phyloP scores from a whole-genome alignment of 2,888 invertebrate species.

The Caradrina clavipalpis region DNA sequence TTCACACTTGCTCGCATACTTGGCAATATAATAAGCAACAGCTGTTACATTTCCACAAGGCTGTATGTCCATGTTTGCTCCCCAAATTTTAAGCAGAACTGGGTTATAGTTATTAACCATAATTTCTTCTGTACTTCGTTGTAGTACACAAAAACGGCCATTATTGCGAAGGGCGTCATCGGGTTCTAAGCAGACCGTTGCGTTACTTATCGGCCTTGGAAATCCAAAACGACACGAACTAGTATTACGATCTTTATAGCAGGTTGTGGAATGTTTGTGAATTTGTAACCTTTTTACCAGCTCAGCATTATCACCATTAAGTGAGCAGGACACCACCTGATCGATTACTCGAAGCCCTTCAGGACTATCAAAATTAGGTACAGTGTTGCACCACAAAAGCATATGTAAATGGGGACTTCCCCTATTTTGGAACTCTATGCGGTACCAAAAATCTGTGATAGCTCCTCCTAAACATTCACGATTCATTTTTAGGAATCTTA shows the following conservation, averaged over 20 bases:
- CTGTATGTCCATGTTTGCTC: slow-evolving; percentile 73
- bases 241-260: slow-evolving; percentile 53
- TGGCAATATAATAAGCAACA: slow-evolving; percentile 70
- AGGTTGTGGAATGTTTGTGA: slow-evolving; percentile 61
- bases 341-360: no score
- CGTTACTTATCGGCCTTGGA: slow-evolving; percentile 54
- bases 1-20: slow-evolving; percentile 67
- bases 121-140: slow-evolving; percentile 59
- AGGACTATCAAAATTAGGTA: no score
- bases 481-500: not conserved
- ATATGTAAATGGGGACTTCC: no score
- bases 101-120: slow-evolving; percentile 71
- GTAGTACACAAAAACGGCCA: slow-evolving; percentile 67
- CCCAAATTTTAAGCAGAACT: slow-evolving; percentile 62
- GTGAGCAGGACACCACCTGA: no score
- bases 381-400: no score
- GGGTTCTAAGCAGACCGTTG: slow-evolving; percentile 53
- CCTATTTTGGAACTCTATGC: slow-evolving; percentile 72
- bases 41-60: slow-evolving; percentile 70
- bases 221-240: slow-evolving; percentile 61
- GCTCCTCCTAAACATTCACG: not conserved
- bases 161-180: slow-evolving; percentile 68
- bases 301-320: not conserved
- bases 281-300: slow-evolving; percentile 47
- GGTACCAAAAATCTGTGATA: slow-evolving; percentile 53